Percentiles rank a stretch among this genome's conserved stretches.
Conservation (phyloP, 2,113 vertebrate genomes). For the Microtus pennsylvanicus region DNA sequence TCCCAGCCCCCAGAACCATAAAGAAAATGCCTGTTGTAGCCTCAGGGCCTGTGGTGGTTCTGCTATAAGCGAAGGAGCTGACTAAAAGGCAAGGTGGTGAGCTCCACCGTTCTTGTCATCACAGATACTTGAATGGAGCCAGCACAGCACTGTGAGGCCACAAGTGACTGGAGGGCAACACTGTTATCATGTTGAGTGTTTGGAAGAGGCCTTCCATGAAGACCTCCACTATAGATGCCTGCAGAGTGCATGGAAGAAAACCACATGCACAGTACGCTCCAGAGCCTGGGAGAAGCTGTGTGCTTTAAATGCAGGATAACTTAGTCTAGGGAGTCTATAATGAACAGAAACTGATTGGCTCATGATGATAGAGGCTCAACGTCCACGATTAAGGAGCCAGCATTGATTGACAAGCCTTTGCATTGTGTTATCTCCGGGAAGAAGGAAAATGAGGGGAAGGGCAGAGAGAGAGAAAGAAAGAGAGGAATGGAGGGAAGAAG, state of each 20-base stretch:
- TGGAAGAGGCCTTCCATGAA: not conserved
- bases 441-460: not conserved
- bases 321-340: not conserved
- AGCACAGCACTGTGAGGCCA: not conserved
- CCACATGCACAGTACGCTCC: not conserved
- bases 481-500: too few species aligned
- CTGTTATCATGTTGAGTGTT: too few species aligned
- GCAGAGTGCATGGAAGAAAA: not conserved
- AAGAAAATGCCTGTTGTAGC: not conserved
- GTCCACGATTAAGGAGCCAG: not conserved
- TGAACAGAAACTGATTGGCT: not conserved
- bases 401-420: not conserved
- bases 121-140: not conserved
- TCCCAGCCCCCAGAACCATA: not conserved
- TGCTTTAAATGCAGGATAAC: not conserved
- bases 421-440: not conserved
- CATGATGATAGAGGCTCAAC: not conserved
- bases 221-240: not conserved
- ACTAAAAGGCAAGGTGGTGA: not conserved
- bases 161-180: accelerated
- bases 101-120: accelerated
- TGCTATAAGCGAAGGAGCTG: not conserved
- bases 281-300: not conserved
- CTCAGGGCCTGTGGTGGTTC: not conserved
- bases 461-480: too few species aligned